phyloP scores from a whole-genome alignment of 1,140 invertebrate genomes.

The Goniozus legneri region DNA sequence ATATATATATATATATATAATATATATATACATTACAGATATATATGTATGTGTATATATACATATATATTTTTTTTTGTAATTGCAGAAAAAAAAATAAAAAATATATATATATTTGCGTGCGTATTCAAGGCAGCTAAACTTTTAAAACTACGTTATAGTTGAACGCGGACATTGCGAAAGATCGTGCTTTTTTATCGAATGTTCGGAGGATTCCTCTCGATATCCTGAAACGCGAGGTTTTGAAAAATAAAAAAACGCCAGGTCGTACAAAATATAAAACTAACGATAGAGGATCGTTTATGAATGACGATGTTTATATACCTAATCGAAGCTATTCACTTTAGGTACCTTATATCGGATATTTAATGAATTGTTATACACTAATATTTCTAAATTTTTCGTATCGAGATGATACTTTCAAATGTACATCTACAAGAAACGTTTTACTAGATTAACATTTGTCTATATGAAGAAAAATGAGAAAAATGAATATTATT shows the following conservation, averaged over 20 bases:
- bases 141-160: no score
- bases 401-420: slow-evolving; percentile 25
- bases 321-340: slow-evolving; percentile 5
- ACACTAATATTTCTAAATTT: slow-evolving; percentile 45
- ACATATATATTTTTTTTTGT: slow-evolving; percentile 14
- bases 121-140: slow-evolving; percentile 28
- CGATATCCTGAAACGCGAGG: no score
- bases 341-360: slow-evolving; percentile 37
- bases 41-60: slow-evolving; percentile 18
- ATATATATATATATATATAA: slow-evolving; percentile 13
- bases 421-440: slow-evolving; percentile 45
- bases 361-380: slow-evolving; percentile 35
- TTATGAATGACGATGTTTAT: slow-evolving; percentile 31
- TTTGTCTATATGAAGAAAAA: no score
- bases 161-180: slow-evolving; percentile 23
- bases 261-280: slow-evolving; percentile 16
- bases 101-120: slow-evolving; percentile 17
- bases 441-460: slow-evolving; percentile 40
- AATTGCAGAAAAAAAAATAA: slow-evolving; percentile 7
- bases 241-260: no score
- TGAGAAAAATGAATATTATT: no score
- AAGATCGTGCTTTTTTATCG: slow-evolving; percentile 23
- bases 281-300: slow-evolving; percentile 8
- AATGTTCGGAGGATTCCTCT: background rate
- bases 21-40: slow-evolving; percentile 17